Conservation (phyloP, 2,888 invertebrate species). For the Diarsia brunnea region DNA sequence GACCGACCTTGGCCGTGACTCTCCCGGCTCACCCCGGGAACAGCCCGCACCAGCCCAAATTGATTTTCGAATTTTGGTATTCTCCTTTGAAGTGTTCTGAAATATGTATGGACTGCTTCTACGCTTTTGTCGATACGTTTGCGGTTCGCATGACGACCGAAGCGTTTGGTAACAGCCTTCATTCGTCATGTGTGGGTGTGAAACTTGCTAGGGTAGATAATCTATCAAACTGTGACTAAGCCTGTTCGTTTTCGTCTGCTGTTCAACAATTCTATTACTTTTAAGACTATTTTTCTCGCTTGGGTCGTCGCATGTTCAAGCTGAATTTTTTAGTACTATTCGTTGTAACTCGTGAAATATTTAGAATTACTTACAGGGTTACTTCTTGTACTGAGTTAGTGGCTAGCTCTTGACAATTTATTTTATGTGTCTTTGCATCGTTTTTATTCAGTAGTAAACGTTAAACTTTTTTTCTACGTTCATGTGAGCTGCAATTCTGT, state of each 20-base stretch:
- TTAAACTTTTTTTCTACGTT: not conserved
- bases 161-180: slow-evolving; percentile 18
- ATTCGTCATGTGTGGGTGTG: slow-evolving; percentile 40
- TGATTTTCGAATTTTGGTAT: slow-evolving; percentile 84
- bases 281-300: not conserved
- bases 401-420: slow-evolving; percentile 7
- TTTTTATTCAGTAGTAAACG: not conserved
- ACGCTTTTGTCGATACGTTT: slow-evolving; percentile 33
- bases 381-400: slow-evolving; percentile 13
- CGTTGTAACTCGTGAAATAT: slow-evolving; percentile 31
- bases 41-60: slow-evolving; percentile 79
- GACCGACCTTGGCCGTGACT: slow-evolving; percentile 90
- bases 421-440: slow-evolving; percentile 11
- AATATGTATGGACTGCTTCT: slow-evolving; percentile 34
- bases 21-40: slow-evolving; percentile 79
- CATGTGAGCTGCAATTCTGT: not conserved
- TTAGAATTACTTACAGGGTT: slow-evolving; percentile 30
- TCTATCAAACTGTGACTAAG: slow-evolving; percentile 38
- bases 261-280: slow-evolving; percentile 8
- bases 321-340: slow-evolving; percentile 31
- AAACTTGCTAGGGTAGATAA: slow-evolving; percentile 38
- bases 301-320: not conserved
- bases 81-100: slow-evolving; percentile 67
- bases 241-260: slow-evolving; percentile 14
- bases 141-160: slow-evolving; percentile 22